Evolutionary conservation across 1,140 invertebrate species (phyloP).

Genomic region (Aphidius gifuensis): DNA sequence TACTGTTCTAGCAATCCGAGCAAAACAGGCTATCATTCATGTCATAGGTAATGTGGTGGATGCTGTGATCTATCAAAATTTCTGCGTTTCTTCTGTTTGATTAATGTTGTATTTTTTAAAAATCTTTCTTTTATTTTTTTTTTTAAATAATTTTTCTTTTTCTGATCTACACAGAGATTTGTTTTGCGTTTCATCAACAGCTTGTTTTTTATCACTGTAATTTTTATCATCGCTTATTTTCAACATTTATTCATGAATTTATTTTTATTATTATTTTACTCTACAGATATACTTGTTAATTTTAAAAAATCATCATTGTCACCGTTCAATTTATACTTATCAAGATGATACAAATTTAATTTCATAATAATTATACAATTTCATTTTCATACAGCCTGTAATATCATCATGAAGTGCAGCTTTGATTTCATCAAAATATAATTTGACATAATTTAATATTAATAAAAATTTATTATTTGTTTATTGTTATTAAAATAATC

Average conservation of each 20-base stretch:
- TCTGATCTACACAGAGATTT: too few species aligned
- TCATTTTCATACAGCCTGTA: conserved; percentile 5
- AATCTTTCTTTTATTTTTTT: too few species aligned
- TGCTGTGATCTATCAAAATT: conserved; percentile 29
- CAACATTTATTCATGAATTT: too few species aligned
- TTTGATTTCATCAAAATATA: not conserved
- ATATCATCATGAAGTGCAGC: conserved; percentile 6
- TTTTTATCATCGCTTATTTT: too few species aligned
- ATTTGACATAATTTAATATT: not conserved
- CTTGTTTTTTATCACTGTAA: too few species aligned
- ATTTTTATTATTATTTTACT: too few species aligned
- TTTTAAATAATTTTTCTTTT: too few species aligned
- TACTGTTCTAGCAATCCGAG: conserved; percentile 52
- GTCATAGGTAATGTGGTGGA: conserved; percentile 52
- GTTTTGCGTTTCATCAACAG: too few species aligned
- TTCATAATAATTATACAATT: not conserved
- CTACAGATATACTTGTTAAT: too few species aligned
- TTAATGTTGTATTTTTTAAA: conserved; percentile 25
- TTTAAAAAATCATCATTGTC: too few species aligned
- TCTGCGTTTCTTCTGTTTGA: conserved; percentile 32
- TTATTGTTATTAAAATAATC: not conserved
- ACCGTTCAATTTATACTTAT: too few species aligned
- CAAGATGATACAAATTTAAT: not conserved
- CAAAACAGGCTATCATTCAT: conserved; percentile 55
- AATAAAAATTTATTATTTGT: not conserved